These are phyloP conservation scores for Sinelater perroti DNA, from an alignment of 2,888 invertebrate genomes.

Conservation along the genomic window DNA sequence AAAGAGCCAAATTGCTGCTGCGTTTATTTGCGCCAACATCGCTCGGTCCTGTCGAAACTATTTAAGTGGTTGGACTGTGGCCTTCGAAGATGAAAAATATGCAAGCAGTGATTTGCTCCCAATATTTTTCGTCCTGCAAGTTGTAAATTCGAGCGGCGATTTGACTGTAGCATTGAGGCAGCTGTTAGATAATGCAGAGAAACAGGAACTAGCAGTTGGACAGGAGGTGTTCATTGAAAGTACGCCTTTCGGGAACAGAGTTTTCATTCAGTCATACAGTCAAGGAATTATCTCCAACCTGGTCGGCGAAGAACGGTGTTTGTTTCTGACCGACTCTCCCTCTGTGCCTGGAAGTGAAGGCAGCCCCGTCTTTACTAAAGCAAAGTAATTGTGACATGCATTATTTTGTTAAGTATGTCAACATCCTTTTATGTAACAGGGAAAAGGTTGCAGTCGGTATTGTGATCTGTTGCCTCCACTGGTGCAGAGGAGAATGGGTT, in stretches of 20 bases:
- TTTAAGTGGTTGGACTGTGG: conserved; percentile 26
- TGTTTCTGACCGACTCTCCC: conserved; percentile 68
- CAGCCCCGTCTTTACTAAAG: conserved; percentile 63
- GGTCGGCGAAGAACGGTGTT: conserved; percentile 63
- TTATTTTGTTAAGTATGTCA: background rate
- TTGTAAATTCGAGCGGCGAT: background rate
- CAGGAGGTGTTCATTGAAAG: conserved; percentile 44
- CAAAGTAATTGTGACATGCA: conserved; percentile 31
- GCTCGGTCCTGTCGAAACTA: conserved; percentile 22
- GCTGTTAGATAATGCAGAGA: conserved; percentile 4
- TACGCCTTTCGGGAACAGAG: conserved; percentile 62
- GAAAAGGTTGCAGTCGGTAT: conserved; percentile 57
- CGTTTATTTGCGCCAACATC: conserved; percentile 26
- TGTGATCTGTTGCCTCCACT: conserved; percentile 67
- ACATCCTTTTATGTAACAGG: background rate
- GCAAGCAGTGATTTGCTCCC: conserved; percentile 12
- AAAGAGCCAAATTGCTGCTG: conserved; percentile 10
- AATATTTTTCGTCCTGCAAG: conserved; percentile 31
- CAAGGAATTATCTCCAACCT: conserved; percentile 68
- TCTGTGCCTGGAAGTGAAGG: conserved; percentile 70
- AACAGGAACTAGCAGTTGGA: conserved; percentile 21
- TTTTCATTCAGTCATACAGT: conserved; percentile 67
- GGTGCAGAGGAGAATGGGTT: conserved; percentile 72
- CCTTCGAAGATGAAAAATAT: conserved; percentile 13
- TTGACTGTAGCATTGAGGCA: conserved; percentile 14